Evolutionary conservation across 2,888 invertebrate species (phyloP).

Genomic region (Tinea trinotella): DNA sequence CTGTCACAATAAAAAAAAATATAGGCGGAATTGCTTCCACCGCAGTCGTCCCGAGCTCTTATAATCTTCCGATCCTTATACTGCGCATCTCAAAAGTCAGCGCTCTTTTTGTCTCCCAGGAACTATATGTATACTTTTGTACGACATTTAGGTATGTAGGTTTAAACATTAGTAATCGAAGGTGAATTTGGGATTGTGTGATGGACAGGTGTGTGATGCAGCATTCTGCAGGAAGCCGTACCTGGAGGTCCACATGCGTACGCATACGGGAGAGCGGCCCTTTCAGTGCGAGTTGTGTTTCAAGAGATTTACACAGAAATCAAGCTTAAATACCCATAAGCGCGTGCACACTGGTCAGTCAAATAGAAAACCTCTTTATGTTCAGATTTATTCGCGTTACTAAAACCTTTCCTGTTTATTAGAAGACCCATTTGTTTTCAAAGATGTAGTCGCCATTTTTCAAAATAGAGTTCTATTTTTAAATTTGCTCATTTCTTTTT

Average conservation of each 20-base stretch:
- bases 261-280: constrained; percentile 83
- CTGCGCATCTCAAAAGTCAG: too few relatives aligned
- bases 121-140: neutral
- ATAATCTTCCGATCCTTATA: too few relatives aligned
- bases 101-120: too few relatives aligned
- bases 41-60: too few relatives aligned
- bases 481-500: too few relatives aligned
- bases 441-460: neutral
- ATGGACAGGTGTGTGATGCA: constrained; percentile 77
- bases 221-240: constrained; percentile 87
- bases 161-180: neutral
- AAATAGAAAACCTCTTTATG: neutral
- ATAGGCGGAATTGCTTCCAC: too few relatives aligned
- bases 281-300: constrained; percentile 82
- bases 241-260: constrained; percentile 85
- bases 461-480: neutral
- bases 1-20: too few relatives aligned
- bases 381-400: constrained; percentile 7
- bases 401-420: neutral
- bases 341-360: constrained; percentile 79
- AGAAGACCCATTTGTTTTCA: neutral
- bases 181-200: constrained; percentile 4
- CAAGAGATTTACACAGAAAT: constrained; percentile 85
- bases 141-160: neutral
- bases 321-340: constrained; percentile 85